Evolutionary conservation across 2,797 vertebrate genomes (phyloP).

Genomic region (Xiphorhynchus erythropygius): DNA sequence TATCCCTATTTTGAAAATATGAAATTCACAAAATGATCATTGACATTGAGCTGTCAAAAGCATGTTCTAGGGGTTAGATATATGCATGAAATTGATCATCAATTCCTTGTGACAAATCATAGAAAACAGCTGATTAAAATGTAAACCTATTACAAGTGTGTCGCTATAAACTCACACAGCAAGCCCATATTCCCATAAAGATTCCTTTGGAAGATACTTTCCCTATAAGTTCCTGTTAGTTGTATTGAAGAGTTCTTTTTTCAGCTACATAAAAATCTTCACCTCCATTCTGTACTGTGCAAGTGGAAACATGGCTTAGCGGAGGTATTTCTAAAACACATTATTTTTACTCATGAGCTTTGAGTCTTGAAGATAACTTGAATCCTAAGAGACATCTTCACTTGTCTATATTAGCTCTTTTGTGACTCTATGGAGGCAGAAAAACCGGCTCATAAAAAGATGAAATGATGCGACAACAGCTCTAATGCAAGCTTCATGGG

Average conservation of each 20-base stretch:
- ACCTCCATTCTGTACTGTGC: background rate
- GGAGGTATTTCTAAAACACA: background rate
- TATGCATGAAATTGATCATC: background rate
- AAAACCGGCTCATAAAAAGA: background rate
- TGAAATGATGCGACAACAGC: background rate
- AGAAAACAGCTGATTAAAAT: background rate
- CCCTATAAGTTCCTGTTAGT: background rate
- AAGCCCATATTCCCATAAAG: background rate
- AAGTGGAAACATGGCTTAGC: background rate
- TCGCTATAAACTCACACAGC: background rate
- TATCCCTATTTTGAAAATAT: background rate
- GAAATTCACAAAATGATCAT: background rate
- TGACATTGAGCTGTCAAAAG: background rate
- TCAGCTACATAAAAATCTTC: background rate
- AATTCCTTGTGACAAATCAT: background rate
- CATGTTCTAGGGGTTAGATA: background rate
- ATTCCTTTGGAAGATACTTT: background rate
- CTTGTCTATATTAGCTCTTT: background rate
- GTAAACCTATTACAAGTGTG: background rate
- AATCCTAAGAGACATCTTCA: background rate
- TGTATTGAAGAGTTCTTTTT: background rate
- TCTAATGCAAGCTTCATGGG: background rate
- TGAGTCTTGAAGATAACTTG: background rate
- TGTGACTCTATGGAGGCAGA: background rate
- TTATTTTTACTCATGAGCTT: slow-evolving; percentile 3